phyloP scores from a whole-genome alignment of 2,888 invertebrate genomes.

The Nudaria mundana region DNA sequence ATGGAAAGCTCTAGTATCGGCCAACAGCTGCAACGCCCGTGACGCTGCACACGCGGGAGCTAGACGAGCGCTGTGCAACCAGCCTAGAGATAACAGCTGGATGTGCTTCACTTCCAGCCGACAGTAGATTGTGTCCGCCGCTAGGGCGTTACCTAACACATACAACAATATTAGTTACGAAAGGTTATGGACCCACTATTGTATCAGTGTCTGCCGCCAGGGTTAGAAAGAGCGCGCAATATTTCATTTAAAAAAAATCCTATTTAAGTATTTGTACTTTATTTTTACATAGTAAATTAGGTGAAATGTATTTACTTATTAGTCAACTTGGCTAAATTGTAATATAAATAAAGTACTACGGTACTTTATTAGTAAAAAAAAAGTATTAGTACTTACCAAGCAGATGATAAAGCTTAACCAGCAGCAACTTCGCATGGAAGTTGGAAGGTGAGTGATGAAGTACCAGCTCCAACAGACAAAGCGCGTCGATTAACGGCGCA shows the following conservation, averaged over 20 bases:
- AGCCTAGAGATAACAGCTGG: conserved; percentile 95
- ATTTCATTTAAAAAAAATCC: too few relatives aligned
- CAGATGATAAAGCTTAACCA: conserved; percentile 89
- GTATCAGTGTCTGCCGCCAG: too few relatives aligned
- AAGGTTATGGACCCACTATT: too few relatives aligned
- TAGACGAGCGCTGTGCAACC: conserved; percentile 88
- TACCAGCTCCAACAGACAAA: conserved; percentile 87
- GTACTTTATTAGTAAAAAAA: too few relatives aligned
- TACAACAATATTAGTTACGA: too few relatives aligned
- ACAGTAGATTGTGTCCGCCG: conserved; percentile 88
- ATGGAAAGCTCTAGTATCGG: conserved; percentile 92
- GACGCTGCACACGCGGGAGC: conserved; percentile 86
- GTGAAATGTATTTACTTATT: too few relatives aligned
- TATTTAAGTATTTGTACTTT: too few relatives aligned
- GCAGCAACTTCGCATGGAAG: conserved; percentile 92
- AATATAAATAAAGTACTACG: too few relatives aligned
- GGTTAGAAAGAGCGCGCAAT: too few relatives aligned
- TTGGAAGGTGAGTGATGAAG: conserved; percentile 91
- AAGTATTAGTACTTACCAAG: conserved; percentile 84
- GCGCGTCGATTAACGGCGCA: conserved; percentile 82
- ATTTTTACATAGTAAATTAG: too few relatives aligned
- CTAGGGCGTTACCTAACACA: conserved; percentile 85
- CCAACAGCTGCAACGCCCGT: conserved; percentile 85
- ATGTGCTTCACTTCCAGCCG: conserved; percentile 95
- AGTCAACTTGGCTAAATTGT: too few relatives aligned